Conservation (phyloP, 1,140 invertebrate genomes). For the Agrypnia vestita region DNA sequence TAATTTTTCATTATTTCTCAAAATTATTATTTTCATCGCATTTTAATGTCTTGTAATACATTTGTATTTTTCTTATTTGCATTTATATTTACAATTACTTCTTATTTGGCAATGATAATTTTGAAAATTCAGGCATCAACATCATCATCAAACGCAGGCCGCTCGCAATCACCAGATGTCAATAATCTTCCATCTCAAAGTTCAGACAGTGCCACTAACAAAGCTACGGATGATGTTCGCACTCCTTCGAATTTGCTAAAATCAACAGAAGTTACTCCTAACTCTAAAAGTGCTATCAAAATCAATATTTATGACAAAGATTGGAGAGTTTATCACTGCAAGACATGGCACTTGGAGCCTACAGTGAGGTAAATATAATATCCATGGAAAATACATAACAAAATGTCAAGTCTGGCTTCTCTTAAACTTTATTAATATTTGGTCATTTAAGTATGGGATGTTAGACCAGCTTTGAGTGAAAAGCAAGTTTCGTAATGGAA, state of each 20-base stretch:
- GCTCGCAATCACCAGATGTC: slow-evolving; percentile 61
- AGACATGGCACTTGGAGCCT: slow-evolving; percentile 98
- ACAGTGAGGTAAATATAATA: slow-evolving; percentile 89
- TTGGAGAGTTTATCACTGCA: slow-evolving; percentile 94
- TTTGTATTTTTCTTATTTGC: neutral
- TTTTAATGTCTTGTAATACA: neutral
- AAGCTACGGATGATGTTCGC: slow-evolving; percentile 62
- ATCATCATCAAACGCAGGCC: slow-evolving; percentile 48
- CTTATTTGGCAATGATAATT: neutral
- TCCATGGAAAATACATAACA: too few relatives aligned
- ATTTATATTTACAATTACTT: slow-evolving; percentile 6
- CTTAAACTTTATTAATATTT: neutral
- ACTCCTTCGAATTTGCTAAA: slow-evolving; percentile 39
- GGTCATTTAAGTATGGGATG: too few relatives aligned
- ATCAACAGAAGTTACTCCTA: slow-evolving; percentile 35
- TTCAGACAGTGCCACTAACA: slow-evolving; percentile 59
- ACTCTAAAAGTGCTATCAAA: slow-evolving; percentile 49
- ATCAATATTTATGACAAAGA: slow-evolving; percentile 74
- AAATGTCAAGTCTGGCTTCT: neutral
- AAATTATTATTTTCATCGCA: neutral
- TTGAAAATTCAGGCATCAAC: slow-evolving; percentile 31
- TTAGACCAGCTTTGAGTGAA: too few relatives aligned
- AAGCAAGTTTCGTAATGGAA: too few relatives aligned
- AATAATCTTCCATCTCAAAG: slow-evolving; percentile 47
- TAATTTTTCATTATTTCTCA: slow-evolving; percentile 60